phyloP scores from a whole-genome alignment of 2,888 invertebrate species.

The Rhodophaea formosa region DNA sequence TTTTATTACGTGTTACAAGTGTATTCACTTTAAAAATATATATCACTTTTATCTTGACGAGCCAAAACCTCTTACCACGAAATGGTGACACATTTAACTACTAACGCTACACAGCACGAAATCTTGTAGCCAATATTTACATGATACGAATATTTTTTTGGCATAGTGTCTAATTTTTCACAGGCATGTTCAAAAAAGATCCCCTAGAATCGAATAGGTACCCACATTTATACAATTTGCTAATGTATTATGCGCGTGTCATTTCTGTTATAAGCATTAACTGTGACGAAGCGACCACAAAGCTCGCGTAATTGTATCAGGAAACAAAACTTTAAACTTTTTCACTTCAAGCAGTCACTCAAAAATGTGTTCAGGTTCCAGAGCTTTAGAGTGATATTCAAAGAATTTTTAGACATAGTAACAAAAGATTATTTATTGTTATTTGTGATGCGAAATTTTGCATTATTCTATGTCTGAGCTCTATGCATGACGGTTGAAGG shows the following conservation, averaged over 20 bases:
- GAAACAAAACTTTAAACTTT: constrained; percentile 24
- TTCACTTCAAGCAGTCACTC: neutral
- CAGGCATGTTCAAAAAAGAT: constrained; percentile 10
- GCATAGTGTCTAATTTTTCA: no score
- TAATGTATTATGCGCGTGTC: constrained; percentile 41
- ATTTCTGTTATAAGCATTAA: constrained; percentile 40
- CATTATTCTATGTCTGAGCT: neutral
- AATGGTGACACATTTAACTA: no score
- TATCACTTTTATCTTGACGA: no score
- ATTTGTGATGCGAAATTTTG: neutral
- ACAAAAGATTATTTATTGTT: constrained; percentile 8
- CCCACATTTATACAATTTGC: constrained; percentile 43
- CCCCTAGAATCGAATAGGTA: constrained; percentile 50
- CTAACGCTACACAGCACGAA: no score
- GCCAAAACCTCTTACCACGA: no score
- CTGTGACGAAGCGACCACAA: constrained; percentile 52
- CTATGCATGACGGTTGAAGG: no score
- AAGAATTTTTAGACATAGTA: neutral
- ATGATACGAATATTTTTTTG: no score
- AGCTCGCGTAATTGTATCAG: constrained; percentile 50
- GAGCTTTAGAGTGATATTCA: neutral
- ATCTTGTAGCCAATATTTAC: neutral
- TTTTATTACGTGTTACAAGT: no score
- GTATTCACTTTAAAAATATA: no score
- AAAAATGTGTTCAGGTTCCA: neutral